Percentiles rank a stretch among this genome's conserved stretches.
Evolutionary conservation across 2,888 invertebrate genomes (phyloP).

Genomic region (Silvanus unidentatus): DNA sequence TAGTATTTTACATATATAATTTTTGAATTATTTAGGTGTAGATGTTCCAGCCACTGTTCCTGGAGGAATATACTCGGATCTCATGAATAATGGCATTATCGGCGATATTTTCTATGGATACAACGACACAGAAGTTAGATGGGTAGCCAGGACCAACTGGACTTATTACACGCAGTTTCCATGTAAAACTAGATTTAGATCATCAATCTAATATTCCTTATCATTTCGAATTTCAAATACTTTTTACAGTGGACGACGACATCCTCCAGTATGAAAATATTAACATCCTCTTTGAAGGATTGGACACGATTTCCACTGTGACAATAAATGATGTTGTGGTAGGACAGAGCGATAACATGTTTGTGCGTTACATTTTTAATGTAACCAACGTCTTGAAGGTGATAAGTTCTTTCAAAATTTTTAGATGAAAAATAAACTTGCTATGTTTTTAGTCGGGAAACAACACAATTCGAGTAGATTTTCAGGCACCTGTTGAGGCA

Average conservation of each 20-base stretch:
- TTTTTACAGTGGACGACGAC: constrained; percentile 50
- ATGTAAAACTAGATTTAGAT: no score
- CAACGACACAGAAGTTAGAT: constrained; percentile 74
- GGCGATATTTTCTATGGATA: constrained; percentile 59
- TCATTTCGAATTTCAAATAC: constrained; percentile 2
- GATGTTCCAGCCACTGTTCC: constrained; percentile 56
- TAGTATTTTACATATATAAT: no score
- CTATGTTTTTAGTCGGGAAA: no score
- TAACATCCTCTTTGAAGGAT: constrained; percentile 69
- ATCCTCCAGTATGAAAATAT: constrained; percentile 41
- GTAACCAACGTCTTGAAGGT: constrained; percentile 58
- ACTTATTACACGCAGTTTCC: constrained; percentile 61
- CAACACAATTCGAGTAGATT: background rate
- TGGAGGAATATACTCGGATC: constrained; percentile 73
- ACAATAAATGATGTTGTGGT: constrained; percentile 64
- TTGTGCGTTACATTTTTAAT: constrained; percentile 68
- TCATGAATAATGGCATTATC: constrained; percentile 55
- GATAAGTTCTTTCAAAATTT: no score
- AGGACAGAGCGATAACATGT: constrained; percentile 76
- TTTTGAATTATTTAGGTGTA: constrained; percentile 1
- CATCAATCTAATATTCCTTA: no score
- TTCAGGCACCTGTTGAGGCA: constrained; percentile 32
- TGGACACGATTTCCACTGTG: constrained; percentile 79
- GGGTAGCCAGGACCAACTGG: constrained; percentile 80
- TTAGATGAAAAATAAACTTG: no score